Percentiles rank a stretch among this genome's conserved stretches.
Evolutionary conservation across 2,888 invertebrate species (phyloP).

Genomic region (Oscheius sp.): DNA sequence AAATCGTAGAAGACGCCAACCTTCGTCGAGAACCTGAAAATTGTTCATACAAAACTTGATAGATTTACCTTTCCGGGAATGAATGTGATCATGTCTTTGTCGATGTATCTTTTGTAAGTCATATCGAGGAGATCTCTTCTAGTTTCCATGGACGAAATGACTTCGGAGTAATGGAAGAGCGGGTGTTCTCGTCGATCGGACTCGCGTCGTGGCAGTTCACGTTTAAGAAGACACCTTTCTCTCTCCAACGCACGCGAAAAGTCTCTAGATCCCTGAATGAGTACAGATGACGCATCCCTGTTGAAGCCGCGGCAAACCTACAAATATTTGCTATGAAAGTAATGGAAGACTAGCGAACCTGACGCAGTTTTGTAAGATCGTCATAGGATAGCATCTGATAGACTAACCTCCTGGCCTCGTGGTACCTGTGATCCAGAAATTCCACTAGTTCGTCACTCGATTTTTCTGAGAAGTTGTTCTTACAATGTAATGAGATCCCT

Average conservation of each 20-base stretch:
- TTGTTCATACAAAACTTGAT: background rate
- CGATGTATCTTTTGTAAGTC: slow-evolving; percentile 7
- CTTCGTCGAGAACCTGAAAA: slow-evolving; percentile 16
- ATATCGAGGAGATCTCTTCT: slow-evolving; percentile 15
- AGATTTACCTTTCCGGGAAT: slow-evolving; percentile 18
- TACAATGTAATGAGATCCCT: no score
- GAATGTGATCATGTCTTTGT: slow-evolving; percentile 9
- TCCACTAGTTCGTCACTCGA: no score
- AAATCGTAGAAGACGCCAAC: slow-evolving; percentile 2
- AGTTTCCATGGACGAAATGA: slow-evolving; percentile 13
- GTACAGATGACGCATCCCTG: background rate
- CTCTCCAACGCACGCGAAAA: background rate
- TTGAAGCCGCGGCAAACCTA: slow-evolving; percentile 11
- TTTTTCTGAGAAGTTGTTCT: no score
- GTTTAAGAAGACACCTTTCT: background rate
- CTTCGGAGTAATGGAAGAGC: slow-evolving; percentile 9
- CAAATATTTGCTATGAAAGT: background rate
- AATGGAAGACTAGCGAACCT: background rate
- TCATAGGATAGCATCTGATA: no score
- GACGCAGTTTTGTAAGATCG: background rate
- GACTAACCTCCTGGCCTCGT: no score
- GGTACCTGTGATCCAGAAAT: no score
- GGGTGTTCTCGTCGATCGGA: slow-evolving; percentile 9
- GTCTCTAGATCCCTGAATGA: slow-evolving; percentile 4
- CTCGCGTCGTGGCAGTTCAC: slow-evolving; percentile 5